Evolutionary conservation across 1,140 invertebrate species (phyloP), one percentile per base, ranked within the genome.

Genomic region (Euura saliciscinereae): DNA sequence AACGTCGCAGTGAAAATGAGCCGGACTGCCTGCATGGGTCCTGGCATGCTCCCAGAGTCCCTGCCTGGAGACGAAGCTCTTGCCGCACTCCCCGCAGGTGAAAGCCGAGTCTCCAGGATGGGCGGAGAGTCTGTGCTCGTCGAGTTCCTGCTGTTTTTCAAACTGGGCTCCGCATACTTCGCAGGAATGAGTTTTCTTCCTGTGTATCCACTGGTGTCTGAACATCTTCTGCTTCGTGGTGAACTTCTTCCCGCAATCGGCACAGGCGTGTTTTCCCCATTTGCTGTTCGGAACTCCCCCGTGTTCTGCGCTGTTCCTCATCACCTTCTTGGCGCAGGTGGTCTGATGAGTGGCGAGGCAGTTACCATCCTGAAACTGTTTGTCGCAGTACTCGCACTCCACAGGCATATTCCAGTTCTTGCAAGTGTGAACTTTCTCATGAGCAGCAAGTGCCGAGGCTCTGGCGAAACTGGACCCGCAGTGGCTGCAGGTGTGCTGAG

Each of bases 1-100:
- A n/a, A 84, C 86, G 43, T 87, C 88, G 78, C 95, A 96, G 28
- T 86, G 85, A 74, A 89, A 89, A 70, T 86, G 84, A 0, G 84
- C 86, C 0, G 87, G 86, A 68, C 85, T 85, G 0, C 85, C 86
- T 1, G 83, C 86, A 46, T 89, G 88, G 0, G 87, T 85, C 72
- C 88, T 82, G 4, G 85, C 82, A 73, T 89, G 88, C 69, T 89
- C 88, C 85, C 87, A 88, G 1, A 88, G 79, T n/a, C 88, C 87
- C 73, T 88, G 87, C 8, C 87, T 76, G 2, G 86, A 87, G 4
- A 87, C 85, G 75, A 89, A 89, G 72, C 84, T 85, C 71, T 88
- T 88, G 0, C 87, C 88, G 74, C 87, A 89, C 64, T 87, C 84
- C 1, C 76, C 74, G 68, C 88, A 89, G 2, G 85, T 86, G 71